These are phyloP conservation scores for Fregetta grallaria DNA, from an alignment of 2,113 vertebrate species.

Conservation along the genomic window DNA sequence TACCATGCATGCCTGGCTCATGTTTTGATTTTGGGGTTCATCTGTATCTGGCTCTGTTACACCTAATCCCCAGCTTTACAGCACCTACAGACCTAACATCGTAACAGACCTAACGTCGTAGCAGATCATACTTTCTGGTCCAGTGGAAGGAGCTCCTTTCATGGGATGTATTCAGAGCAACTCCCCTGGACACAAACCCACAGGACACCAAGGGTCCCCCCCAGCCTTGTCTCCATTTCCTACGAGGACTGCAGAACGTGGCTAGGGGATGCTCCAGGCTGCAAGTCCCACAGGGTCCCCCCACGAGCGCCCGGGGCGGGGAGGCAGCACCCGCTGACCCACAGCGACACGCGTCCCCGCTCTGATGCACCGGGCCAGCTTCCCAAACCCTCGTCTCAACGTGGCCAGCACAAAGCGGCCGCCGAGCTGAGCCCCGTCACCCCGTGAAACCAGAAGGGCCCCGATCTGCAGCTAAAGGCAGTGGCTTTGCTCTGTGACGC, in stretches of 20 bases:
- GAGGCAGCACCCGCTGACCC: background rate
- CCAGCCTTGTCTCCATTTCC: background rate
- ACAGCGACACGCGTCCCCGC: background rate
- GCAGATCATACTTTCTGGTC: background rate
- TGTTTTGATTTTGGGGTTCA: background rate
- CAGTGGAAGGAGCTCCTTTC: background rate
- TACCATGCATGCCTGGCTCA: fast-evolving
- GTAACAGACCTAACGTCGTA: fast-evolving
- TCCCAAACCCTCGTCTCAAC: background rate
- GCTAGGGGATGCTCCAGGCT: background rate
- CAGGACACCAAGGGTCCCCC: background rate
- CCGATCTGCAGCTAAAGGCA: background rate
- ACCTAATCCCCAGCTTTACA: background rate
- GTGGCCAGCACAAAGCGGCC: background rate
- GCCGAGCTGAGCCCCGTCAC: background rate
- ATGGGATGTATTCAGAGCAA: background rate
- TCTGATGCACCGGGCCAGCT: fast-evolving
- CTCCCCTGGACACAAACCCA: background rate
- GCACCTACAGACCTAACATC: background rate
- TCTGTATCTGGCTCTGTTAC: background rate
- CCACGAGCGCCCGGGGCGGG: fast-evolving
- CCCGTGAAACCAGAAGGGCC: background rate
- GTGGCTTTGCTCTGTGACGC: fast-evolving
- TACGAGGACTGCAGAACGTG: background rate
- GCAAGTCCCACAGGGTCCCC: background rate